Percentiles rank a stretch among this genome's conserved stretches.
These are phyloP conservation scores for Myopa tessellatipennis DNA, from an alignment of 2,888 invertebrate genomes.

Conservation along the genomic window DNA sequence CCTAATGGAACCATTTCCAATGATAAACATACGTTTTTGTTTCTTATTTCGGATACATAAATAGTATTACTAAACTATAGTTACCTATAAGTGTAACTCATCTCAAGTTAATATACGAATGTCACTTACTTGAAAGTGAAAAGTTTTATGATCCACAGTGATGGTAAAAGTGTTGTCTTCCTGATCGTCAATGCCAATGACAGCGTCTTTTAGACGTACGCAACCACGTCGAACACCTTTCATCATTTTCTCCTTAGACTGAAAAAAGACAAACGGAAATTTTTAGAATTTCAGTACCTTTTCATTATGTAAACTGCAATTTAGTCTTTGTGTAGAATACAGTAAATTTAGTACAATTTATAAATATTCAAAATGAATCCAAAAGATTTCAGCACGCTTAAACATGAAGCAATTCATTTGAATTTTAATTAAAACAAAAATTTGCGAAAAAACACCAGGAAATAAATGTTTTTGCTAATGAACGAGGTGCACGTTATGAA, in stretches of 20 bases:
- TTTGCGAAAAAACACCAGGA: not conserved
- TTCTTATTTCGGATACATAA: no score
- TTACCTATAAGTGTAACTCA: no score
- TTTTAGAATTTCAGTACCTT: no score
- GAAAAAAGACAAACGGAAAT: conserved; percentile 63
- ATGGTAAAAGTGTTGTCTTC: conserved; percentile 99
- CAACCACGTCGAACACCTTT: conserved; percentile 96
- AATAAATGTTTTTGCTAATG: no score
- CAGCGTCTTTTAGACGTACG: conserved; percentile 95
- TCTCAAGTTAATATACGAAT: not conserved
- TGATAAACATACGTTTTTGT: no score
- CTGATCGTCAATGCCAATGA: conserved; percentile 98
- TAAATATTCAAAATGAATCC: not conserved
- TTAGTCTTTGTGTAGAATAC: not conserved
- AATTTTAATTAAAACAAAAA: not conserved
- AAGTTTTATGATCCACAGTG: conserved; percentile 98
- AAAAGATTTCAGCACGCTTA: not conserved
- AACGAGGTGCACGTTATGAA: no score
- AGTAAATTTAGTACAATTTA: not conserved
- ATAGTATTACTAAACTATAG: no score
- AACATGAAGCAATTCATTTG: not conserved
- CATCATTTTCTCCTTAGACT: conserved; percentile 99
- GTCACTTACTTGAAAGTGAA: conserved; percentile 88
- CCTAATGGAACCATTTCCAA: no score
- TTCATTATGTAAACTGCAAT: no score